Base-by-base conservation (phyloP, 2,888 invertebrate species). In the Cryptocephalus primarius region DNA sequence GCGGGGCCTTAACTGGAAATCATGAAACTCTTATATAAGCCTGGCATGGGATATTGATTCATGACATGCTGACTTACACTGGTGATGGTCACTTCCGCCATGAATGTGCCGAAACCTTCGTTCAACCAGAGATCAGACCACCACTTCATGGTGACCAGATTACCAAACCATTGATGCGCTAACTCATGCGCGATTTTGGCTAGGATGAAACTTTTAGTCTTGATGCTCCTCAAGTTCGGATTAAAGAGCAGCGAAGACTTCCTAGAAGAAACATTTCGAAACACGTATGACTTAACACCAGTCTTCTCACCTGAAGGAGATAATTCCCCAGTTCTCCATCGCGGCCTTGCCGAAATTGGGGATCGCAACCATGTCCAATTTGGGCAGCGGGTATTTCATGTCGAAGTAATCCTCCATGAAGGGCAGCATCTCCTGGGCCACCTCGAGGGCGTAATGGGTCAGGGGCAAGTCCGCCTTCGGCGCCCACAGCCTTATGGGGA, bases 81-180 rank as follows among this genome's bases (percentile, higher is more conserved):
- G 50, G 74, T 68, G 9, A 76, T 74, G 0, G 76, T 75, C 1
- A 76, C 67, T 58, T 76, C 76, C 48, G 77, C 75, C 57, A 77
- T 71, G 55, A 78, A 78, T 0, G 76, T 76, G 1, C 87, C 85
- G 63, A 88, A 85, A 0, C 87, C 87, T 67, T 84, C 83, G 56
- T 81, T 82, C 10, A 85, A 70, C 83, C 83, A 85, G 6, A 79
- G 67, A 54, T 79, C 78, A n/a, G 76, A 75, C 84, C 83, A 84
- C 82, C 82, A 82, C 11, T 71, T 67, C 70, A 80, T 79, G 1
- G 82, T 81, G 48, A 83, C 81, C 10, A 83, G 69, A 70, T 83
- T 79, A 1, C 85, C 85, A 64, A 83, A 83, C 84, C 85, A 85
- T 71, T 83, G 85, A 62, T 86, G 87, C 0, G 83, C 79, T 9